phyloP scores from a whole-genome alignment of 2,888 invertebrate genomes.

The Eumerus sabulonum region DNA sequence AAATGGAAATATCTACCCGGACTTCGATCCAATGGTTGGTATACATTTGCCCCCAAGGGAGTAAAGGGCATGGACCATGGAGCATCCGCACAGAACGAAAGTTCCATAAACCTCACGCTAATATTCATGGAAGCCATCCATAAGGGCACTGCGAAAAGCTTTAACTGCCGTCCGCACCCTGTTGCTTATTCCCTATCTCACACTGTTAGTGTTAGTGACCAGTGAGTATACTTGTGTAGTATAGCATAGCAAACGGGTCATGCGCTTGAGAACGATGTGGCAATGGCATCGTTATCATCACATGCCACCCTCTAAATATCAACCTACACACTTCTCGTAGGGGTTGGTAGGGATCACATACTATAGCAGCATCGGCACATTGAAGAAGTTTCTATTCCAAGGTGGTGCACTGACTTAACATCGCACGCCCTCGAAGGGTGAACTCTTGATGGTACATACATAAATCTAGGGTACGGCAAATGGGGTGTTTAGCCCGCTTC shows the following conservation, averaged over 20 bases:
- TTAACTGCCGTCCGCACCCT: constrained; percentile 10
- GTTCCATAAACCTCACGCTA: constrained; percentile 66
- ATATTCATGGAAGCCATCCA: constrained; percentile 60
- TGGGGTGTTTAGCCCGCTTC: constrained; percentile 10
- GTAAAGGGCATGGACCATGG: constrained; percentile 69
- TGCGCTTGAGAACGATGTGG: constrained; percentile 59
- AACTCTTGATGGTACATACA: constrained; percentile 60
- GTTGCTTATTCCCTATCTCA: constrained; percentile 38
- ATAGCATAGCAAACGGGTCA: constrained; percentile 41
- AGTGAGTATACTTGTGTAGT: constrained; percentile 42
- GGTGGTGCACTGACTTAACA: constrained; percentile 69
- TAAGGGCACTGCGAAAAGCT: constrained; percentile 37
- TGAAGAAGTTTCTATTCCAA: constrained; percentile 67
- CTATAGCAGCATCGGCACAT: constrained; percentile 58
- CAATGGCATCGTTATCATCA: constrained; percentile 55
- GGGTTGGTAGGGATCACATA: constrained; percentile 68
- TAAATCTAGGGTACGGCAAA: constrained; percentile 26
- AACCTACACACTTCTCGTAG: constrained; percentile 60
- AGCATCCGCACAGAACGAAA: constrained; percentile 63
- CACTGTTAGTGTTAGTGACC: constrained; percentile 59
- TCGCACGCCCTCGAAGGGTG: constrained; percentile 65
- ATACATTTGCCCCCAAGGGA: constrained; percentile 68
- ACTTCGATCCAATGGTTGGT: constrained; percentile 65
- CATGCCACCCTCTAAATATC: constrained; percentile 62
- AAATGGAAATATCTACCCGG: constrained; percentile 31